Conservation (phyloP, 2,113 vertebrate species). For the Probosciger aterrimus region DNA sequence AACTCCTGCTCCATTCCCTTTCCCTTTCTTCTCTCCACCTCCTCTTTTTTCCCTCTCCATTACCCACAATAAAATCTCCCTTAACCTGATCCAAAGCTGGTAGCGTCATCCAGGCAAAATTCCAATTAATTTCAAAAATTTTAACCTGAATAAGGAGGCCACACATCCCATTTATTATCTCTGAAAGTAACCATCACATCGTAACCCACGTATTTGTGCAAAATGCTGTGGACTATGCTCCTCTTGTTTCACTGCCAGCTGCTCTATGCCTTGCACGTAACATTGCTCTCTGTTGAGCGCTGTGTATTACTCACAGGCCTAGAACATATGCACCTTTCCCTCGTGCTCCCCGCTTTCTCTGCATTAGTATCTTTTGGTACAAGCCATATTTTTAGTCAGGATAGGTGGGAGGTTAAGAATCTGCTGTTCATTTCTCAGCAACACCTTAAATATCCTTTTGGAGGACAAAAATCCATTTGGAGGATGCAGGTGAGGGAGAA, state of each 20-base stretch:
- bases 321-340: background rate
- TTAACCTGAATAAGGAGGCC: background rate
- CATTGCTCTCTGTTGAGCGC: background rate
- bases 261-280: background rate
- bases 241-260: background rate
- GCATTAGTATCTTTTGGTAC: rapidly evolving
- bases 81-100: background rate
- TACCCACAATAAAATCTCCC: background rate
- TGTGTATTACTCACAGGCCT: background rate
- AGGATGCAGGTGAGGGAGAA: background rate
- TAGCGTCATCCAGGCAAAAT: background rate
- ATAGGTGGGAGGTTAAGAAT: background rate
- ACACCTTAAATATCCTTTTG: background rate
- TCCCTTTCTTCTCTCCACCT: background rate
- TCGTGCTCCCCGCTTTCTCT: background rate
- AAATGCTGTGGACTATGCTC: background rate
- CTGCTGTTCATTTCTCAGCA: background rate
- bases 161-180: background rate
- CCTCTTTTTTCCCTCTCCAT: background rate
- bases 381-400: background rate
- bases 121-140: background rate
- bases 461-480: background rate
- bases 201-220: background rate
- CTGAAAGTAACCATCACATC: background rate
- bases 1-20: background rate